Conservation (phyloP, 92 coral and sea anemone species). For the Parazoanthus swiftii region DNA sequence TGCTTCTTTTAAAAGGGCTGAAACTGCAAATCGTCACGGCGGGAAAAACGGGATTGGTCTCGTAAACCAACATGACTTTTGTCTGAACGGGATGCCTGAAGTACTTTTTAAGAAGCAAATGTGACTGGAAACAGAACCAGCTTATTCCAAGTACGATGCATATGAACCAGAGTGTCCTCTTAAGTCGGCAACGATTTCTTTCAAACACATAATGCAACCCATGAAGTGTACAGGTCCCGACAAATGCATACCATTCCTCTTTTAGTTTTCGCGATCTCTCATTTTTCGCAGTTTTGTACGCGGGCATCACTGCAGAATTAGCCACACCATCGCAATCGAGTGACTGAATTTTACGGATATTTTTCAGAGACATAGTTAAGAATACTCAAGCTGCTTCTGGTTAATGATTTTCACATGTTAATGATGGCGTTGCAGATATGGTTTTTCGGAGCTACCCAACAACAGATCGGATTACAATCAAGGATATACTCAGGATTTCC, state of each 20-base stretch:
- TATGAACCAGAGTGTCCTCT: slow-evolving; percentile 61
- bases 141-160: slow-evolving; percentile 63
- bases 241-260: slow-evolving; percentile 22
- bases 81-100: slow-evolving; percentile 32
- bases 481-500: neutral
- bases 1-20: slow-evolving; percentile 29
- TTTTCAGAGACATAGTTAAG: slow-evolving; percentile 15
- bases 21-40: slow-evolving; percentile 32
- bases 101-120: slow-evolving; percentile 7
- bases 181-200: slow-evolving; percentile 66
- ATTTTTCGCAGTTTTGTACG: neutral
- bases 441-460: neutral
- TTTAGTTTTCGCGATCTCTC: slow-evolving; percentile 1
- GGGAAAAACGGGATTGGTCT: slow-evolving; percentile 24
- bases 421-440: neutral
- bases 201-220: slow-evolving; percentile 84
- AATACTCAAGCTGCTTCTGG: neutral
- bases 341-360: neutral
- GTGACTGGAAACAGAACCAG: slow-evolving; percentile 48
- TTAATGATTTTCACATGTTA: neutral
- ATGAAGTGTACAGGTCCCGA: slow-evolving; percentile 59
- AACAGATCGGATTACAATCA: neutral
- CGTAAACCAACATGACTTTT: slow-evolving; percentile 28
- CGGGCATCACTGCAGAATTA: neutral
- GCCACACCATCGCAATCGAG: neutral